These are phyloP conservation scores for Seriola rivoliana DNA, from an alignment of 2,113 vertebrate species.

Conservation along the genomic window DNA sequence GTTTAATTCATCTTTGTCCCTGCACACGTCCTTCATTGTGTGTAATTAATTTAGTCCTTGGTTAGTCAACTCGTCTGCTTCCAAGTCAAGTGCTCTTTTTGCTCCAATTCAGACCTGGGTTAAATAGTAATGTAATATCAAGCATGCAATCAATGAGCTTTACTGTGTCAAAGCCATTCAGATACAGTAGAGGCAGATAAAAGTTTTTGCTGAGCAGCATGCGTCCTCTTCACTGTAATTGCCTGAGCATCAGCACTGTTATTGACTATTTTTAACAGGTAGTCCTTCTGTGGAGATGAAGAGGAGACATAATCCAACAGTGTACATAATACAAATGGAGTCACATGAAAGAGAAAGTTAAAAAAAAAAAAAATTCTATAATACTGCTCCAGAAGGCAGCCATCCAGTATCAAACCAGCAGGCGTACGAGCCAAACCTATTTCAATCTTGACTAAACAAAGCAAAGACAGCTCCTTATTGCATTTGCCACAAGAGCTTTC, in stretches of 20 bases:
- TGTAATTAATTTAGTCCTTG: constrained; percentile 30
- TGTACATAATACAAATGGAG: constrained; percentile 12
- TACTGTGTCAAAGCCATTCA: not conserved
- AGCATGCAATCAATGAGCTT: not conserved
- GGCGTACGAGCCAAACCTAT: constrained; percentile 60
- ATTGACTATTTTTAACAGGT: not conserved
- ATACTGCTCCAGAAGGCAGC: constrained; percentile 58
- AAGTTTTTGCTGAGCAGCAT: not conserved
- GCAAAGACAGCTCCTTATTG: constrained; percentile 69
- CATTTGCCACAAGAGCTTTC: constrained; percentile 65
- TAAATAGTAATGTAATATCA: not conserved
- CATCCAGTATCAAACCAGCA: constrained; percentile 58
- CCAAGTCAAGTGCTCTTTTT: constrained; percentile 12
- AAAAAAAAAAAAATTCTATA: constrained; percentile 7
- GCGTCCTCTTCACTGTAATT: not conserved
- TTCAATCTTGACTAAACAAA: constrained; percentile 72
- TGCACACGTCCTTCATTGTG: not conserved
- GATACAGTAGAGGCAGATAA: not conserved
- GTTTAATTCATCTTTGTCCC: not conserved
- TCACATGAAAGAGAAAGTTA: constrained; percentile 15
- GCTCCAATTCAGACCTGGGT: constrained; percentile 7
- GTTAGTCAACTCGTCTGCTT: constrained; percentile 4
- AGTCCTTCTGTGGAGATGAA: not conserved
- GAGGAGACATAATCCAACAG: not conserved
- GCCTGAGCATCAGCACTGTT: not conserved